phyloP scores from a whole-genome alignment of 2,888 invertebrate genomes.

The Mesorhabditis spiculigera region DNA sequence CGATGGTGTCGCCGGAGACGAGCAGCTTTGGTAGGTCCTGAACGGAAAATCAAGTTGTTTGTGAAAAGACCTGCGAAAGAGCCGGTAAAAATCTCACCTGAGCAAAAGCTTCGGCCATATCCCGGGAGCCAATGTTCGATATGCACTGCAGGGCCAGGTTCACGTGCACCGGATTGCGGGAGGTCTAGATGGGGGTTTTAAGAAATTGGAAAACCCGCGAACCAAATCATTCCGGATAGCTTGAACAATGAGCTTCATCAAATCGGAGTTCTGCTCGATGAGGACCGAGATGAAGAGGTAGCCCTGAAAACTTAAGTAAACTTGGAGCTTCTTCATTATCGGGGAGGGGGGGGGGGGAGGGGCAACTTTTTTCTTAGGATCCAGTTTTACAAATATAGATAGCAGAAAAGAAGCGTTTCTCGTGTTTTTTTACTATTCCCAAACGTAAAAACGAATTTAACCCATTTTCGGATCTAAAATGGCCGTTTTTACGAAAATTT shows the following conservation, averaged over 20 bases:
- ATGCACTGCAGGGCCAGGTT: slow-evolving; percentile 98
- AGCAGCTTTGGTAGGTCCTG: slow-evolving; percentile 95
- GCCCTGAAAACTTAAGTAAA: slow-evolving; percentile 68
- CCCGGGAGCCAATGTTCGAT: slow-evolving; percentile 97
- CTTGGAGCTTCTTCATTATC: too few relatives aligned
- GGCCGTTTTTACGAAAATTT: too few relatives aligned
- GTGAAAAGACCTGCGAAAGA: background rate
- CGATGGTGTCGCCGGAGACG: slow-evolving; percentile 96
- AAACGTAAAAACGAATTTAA: too few relatives aligned
- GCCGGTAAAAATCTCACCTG: background rate
- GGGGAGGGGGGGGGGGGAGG: too few relatives aligned
- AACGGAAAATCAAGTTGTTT: background rate
- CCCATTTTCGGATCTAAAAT: too few relatives aligned
- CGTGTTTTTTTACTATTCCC: too few relatives aligned
- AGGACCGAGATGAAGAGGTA: slow-evolving; percentile 98
- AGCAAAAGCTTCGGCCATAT: slow-evolving; percentile 99
- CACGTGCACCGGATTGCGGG: slow-evolving; percentile 89
- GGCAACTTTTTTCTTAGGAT: too few relatives aligned
- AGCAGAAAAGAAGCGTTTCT: too few relatives aligned
- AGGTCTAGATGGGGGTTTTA: slow-evolving; percentile 94
- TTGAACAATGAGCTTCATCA: slow-evolving; percentile 97
- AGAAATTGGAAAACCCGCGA: background rate
- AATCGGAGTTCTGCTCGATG: slow-evolving; percentile 96
- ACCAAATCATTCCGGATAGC: slow-evolving; percentile 21
- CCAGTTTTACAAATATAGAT: too few relatives aligned